Base-by-base conservation (phyloP, 2,113 vertebrate species). In the Coryphaenoides rupestris region DNA sequence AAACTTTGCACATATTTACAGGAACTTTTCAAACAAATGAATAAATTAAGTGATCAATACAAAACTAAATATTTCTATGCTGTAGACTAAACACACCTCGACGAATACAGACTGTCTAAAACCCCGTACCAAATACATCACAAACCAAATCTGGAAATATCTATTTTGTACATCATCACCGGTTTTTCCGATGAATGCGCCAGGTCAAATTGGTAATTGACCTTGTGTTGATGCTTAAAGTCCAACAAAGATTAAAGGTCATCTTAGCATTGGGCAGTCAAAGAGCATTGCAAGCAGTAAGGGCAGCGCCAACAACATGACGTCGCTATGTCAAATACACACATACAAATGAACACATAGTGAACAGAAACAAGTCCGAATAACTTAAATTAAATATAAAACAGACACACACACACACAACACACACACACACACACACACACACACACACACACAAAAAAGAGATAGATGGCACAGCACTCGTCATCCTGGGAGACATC, bases 11-110 rank as follows among this genome's bases (percentile, higher is more conserved):
- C 93, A 90, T 93, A 92, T 95, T 88, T 96, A 95, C 95, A 98
- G 93, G 93, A 91, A 90, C 89, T 89, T 84, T 77, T 87, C 88
- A 86, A 94, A 95, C 92, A 94, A 95, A 94, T 90, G 83, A 96
- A 96, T 96, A 96, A 95, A 93, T 97, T 96, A 97, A 92, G 90
- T 93, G 93, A 92, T 95, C 92, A 93, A 93, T 95, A 97, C 93
- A 96, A 96, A 97, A 95, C 93, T 96, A 96, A 95, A 94, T 92
- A 93, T 93, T 89, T 90, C 94, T 95, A 95, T 95, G 89, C 87
- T 90, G 91, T n/a, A n/a, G n/a, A 93, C 93, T 93, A 95, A 93
- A 93, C 93, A 95, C 92, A 81, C 91, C 87, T 93, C 63, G 91
- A 92, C 90, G 72, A 92, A 90, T 93, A 95, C 93, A 92, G 88